Base-by-base conservation (phyloP, 2,888 invertebrate species). In the Cryptops parisi region DNA sequence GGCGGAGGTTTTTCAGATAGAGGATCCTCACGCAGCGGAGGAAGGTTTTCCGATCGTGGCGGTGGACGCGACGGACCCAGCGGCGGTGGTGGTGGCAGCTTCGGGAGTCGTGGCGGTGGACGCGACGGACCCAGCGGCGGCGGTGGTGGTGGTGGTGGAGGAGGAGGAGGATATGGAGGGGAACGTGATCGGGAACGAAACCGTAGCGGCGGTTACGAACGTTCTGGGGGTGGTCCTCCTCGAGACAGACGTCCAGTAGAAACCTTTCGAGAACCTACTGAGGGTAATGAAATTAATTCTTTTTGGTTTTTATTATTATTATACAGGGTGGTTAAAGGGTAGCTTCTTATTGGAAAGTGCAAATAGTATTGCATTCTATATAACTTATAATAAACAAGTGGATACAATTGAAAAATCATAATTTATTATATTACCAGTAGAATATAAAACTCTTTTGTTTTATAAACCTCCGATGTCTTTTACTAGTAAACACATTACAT, bases 71-170 rank as follows among this genome's bases (percentile, higher is more conserved):
- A 51, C 40, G n/a, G n/a, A n/a, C n/a, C n/a, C 54, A 33, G 26
- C 22, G 25, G 55, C 6, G 56, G 58, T n/a, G 58, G 64, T 26
- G 69, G 70, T 12, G 68, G 68, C 48, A 65, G 60, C 22, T 47
- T 47, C 33, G 46, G 24, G 6, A 27, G 27, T 33, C 19, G 57
- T 54, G 55, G 59, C 22, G 59, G 61, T 27, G 61, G 56, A 12
- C 52, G 49, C 22, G 19, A 25, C 19, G 60, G 54, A 6, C 46
- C 55, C n/a, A 49, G 48, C 15, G 52, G 56, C 15, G 52, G 43
- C 9, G 51, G 52, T 33, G 33, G 45, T 15, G 50, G 43, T n/a
- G 52, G 47, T n/a, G 44, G 54, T 15, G 40, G 41, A 4, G 27
- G 51, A 2, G 19, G 47, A 2, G 47, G 58, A 3, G 58, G 57